Evolutionary conservation across 2,113 vertebrate species (phyloP), one percentile per base, ranked within the genome.

Genomic region (Regulus satrapa): DNA sequence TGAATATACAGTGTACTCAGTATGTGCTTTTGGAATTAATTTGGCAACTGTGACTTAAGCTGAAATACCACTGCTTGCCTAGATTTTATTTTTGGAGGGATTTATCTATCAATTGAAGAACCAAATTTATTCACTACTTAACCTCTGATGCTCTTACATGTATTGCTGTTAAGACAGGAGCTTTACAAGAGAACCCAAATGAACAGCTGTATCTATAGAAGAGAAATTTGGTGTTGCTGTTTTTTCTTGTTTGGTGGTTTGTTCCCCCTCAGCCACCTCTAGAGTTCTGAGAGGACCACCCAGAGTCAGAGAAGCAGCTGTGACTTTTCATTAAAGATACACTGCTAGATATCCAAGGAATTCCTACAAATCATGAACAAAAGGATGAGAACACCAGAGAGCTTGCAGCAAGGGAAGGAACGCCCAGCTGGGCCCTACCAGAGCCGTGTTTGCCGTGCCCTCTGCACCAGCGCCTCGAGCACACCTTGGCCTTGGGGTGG

Each of bases 21-120:
- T 23, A 19, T 40, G 24, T 67, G 72, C 43, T 52, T 96, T 85
- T 88, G 48, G 48, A 97, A 95, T 96, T 92, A 36, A 83, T 81
- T 59, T 88, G 93, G 75, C 89, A 96, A 58, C 67, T 79, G 86
- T 92, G 85, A 96, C 77, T 81, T 78, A 1, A 74, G 48, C 3
- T 93, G 71, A 88, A 92, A 36, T 58, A 79, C 26, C 62, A 74
- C 23, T 74, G 25, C 28, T 85, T 73, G 38, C 20, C 54, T 46
- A 46, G 74, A 68, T 83, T 91, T 78, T 87, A 43, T 46, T 66
- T 87, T 67, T 41, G 46, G 32, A 73, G 34, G 8, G 62, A 76
- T 93, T 77, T 87, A 82, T 54, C 34, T 87, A 82, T 54, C 34
- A 89, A n/a, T 28, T 82, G 45, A 87, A 89, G n/a, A 94, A 71